These are phyloP conservation scores for Helobdella robusta DNA, from an alignment of 2,888 invertebrate species.

Conservation along the genomic window DNA sequence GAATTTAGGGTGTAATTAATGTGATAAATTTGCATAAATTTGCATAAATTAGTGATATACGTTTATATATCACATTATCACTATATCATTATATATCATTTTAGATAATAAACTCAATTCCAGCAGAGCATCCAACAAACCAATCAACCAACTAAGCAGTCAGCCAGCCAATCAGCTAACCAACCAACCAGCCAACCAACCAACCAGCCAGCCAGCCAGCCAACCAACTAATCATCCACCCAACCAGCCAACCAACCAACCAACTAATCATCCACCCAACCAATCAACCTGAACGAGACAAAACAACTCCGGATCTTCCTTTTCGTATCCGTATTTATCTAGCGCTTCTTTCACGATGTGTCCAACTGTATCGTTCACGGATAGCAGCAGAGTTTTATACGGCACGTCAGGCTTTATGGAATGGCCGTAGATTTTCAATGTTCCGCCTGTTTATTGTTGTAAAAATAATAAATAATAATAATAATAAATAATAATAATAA, in stretches of 20 bases:
- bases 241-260: background rate
- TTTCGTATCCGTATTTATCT: slow-evolving; percentile 85
- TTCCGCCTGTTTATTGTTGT: no score
- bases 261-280: background rate
- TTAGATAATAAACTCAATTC: background rate
- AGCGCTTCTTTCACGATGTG: slow-evolving; percentile 90
- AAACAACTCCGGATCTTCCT: slow-evolving; percentile 79
- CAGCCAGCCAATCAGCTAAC: slow-evolving; percentile 62
- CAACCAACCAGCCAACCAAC: background rate
- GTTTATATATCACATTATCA: no score
- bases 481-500: no score
- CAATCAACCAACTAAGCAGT: background rate
- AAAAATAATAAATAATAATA: no score
- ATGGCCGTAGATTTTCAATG: slow-evolving; percentile 77
- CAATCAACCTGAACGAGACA: slow-evolving; percentile 78
- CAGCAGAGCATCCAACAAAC: background rate
- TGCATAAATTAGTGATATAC: no score
- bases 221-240: no score
- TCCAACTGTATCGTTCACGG: slow-evolving; percentile 77
- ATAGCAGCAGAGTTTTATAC: slow-evolving; percentile 89
- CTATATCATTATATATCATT: background rate
- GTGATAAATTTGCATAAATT: no score
- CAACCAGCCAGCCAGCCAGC: slow-evolving; percentile 60
- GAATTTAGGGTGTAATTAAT: background rate
- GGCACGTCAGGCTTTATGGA: slow-evolving; percentile 91